Percentiles rank a stretch among this genome's conserved stretches.
phyloP scores from a whole-genome alignment of 2,797 vertebrate genomes.

The Urophycis tenuis region DNA sequence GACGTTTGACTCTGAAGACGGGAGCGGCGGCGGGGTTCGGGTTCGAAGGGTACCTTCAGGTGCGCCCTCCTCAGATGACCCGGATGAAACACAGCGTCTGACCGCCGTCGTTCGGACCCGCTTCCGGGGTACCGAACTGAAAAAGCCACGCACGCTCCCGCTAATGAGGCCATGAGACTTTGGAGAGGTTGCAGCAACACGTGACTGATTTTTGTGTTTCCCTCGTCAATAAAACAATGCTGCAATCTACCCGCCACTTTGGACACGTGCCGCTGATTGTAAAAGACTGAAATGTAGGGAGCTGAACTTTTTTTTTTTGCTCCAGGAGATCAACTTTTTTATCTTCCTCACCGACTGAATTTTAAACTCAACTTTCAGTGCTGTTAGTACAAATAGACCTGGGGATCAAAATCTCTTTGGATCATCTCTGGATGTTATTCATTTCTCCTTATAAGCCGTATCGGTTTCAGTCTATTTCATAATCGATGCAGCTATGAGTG shows the following conservation, averaged over 20 bases:
- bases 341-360: not conserved
- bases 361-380: not conserved
- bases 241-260: not conserved
- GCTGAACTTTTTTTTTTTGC: not conserved
- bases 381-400: not conserved
- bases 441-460: not conserved
- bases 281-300: not conserved
- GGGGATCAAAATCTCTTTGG: not conserved
- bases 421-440: not conserved
- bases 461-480: not conserved
- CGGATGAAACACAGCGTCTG: not conserved
- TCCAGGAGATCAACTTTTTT: not conserved
- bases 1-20: conserved; percentile 55
- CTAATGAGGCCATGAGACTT: not conserved
- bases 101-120: too few species aligned
- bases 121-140: too few species aligned
- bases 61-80: not conserved
- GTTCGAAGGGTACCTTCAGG: not conserved
- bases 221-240: not conserved
- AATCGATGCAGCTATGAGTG: not conserved
- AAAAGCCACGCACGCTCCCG: too few species aligned
- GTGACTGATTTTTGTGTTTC: not conserved
- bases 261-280: not conserved
- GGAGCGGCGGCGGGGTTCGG: conserved; percentile 4
- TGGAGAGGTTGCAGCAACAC: not conserved